Percentiles rank a stretch among this genome's conserved stretches.
phyloP scores from a whole-genome alignment of 2,113 vertebrate genomes.

The Apteryx owenii region DNA sequence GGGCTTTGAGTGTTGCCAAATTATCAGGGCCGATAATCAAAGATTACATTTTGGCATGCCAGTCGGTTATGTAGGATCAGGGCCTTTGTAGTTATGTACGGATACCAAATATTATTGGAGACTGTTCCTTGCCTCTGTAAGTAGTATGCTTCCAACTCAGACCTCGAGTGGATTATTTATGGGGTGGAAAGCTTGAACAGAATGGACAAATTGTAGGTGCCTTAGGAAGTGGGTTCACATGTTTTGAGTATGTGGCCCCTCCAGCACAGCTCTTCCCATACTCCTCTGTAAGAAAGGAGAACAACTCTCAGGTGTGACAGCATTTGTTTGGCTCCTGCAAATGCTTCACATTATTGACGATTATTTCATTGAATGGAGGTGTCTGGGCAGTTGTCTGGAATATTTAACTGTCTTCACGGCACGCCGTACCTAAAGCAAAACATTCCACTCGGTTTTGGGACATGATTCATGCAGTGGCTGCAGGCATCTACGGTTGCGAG shows the following conservation, averaged over 20 bases:
- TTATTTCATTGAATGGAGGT: neutral
- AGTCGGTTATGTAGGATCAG: neutral
- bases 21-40: neutral
- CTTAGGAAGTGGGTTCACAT: neutral
- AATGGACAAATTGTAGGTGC: neutral
- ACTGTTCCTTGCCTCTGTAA: neutral
- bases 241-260: neutral
- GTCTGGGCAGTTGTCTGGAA: neutral
- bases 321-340: neutral
- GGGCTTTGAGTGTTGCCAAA: neutral
- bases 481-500: neutral
- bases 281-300: neutral
- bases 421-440: neutral
- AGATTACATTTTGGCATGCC: neutral
- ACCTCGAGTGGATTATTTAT: neutral
- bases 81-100: neutral
- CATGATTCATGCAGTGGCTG: neutral
- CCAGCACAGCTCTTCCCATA: neutral
- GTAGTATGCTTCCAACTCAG: neutral
- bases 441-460: neutral
- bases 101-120: neutral
- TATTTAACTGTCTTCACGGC: neutral
- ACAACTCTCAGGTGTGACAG: neutral
- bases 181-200: neutral
- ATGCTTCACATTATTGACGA: neutral